These are phyloP conservation scores for Apodemus sylvaticus DNA, from an alignment of 2,113 vertebrate genomes.

Conservation along the genomic window DNA sequence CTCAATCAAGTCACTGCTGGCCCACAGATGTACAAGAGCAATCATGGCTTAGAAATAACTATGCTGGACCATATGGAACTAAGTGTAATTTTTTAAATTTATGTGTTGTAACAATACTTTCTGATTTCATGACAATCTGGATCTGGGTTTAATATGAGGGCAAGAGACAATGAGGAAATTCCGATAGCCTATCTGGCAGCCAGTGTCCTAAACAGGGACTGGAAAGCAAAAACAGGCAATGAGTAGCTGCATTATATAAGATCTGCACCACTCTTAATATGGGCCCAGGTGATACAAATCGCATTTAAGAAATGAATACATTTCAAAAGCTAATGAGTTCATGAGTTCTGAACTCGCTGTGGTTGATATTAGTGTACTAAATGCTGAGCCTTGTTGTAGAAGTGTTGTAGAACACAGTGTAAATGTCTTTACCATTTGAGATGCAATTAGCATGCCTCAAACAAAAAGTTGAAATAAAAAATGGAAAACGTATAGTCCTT, in stretches of 20 bases:
- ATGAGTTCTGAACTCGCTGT: not conserved
- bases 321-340: not conserved
- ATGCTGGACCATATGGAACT: slow-evolving; percentile 41
- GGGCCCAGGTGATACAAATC: not conserved
- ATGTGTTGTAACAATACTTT: slow-evolving; percentile 60
- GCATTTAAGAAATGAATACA: not conserved
- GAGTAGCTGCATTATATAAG: not conserved
- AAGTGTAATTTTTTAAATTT: slow-evolving; percentile 52
- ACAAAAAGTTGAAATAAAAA: not conserved
- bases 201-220: not conserved
- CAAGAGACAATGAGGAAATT: slow-evolving; percentile 45
- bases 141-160: slow-evolving; percentile 49
- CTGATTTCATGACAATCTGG: slow-evolving; percentile 37
- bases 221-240: not conserved
- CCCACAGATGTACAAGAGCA: slow-evolving; percentile 69
- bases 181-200: slow-evolving; percentile 48
- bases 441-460: not conserved
- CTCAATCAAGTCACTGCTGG: slow-evolving; percentile 20
- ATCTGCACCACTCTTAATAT: not conserved
- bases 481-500: not conserved
- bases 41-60: slow-evolving; percentile 51
- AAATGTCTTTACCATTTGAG: not conserved
- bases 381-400: not conserved
- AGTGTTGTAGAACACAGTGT: not conserved
- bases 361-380: not conserved